Base-by-base conservation (phyloP, 2,888 invertebrate species). In the Iselma pallidipennis region DNA sequence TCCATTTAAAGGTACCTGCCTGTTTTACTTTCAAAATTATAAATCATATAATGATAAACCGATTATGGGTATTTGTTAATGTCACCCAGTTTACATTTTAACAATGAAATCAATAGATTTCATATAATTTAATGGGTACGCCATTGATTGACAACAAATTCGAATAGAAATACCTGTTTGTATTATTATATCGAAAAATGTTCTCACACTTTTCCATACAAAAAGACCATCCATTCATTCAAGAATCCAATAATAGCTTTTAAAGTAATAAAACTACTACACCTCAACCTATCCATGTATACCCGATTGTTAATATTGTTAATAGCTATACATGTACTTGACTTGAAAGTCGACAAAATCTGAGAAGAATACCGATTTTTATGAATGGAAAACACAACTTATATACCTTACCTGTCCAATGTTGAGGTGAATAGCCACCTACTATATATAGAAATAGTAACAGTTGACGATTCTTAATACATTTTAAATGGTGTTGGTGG, bases 401-500 rank as follows among this genome's bases (percentile, higher is more conserved):
- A 61, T n/a, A n/a, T n/a, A n/a, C n/a, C n/a, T 25, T 61, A 61
- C 53, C 61, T 50, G 57, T 49, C 49, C 50, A 57, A 33, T 55
- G 21, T 16, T 48, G 19, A 57, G 49, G 3, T 5, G 33, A 14
- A 37, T 37, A 61, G 54, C 61, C 53, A 37, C 33, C 33, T 37
- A 37, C 37, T 55, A 29, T 54, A n/a, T n/a, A 55, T 28, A 16
- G 26, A 29, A 57, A 57, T 57, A 26, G 57, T 49, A 21, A 37
- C 54, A 61, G 54, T 55, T 50, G 63, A 63, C 59, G 60, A 56
- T 26, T 65, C 64, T 68, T 70, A 69, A 71, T 70, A 66, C 64
- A 68, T 71, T 70, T 71, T 70, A 71, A 71, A 71, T 70, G 67
- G 63, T 66, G 58, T 66, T 33, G 16, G 49, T 37, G 51, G 59